phyloP scores from a whole-genome alignment of 53 echinoderm and acorn worm species.

The Crossaster papposus region DNA sequence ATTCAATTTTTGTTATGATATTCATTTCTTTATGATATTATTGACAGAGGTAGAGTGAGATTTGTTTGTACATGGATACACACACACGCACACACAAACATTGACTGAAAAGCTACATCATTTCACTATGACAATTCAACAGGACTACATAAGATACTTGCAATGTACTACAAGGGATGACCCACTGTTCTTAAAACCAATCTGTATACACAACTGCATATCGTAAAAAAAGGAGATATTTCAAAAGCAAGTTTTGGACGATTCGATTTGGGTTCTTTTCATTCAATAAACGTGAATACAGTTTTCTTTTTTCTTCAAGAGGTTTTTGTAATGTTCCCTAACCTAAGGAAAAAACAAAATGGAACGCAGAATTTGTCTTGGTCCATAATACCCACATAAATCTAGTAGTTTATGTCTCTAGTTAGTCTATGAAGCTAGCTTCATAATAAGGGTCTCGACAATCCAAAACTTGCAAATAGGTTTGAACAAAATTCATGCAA shows the following conservation, averaged over 20 bases:
- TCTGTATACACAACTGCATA: slow-evolving; percentile 16
- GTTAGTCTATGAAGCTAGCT: too few relatives aligned
- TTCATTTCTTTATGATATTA: slow-evolving; percentile 57
- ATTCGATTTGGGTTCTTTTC: slow-evolving; percentile 15
- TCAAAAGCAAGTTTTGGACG: background rate
- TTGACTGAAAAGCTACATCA: background rate
- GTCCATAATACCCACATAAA: background rate
- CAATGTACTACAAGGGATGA: background rate
- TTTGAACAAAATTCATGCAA: background rate
- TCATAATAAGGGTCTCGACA: too few relatives aligned
- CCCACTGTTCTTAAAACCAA: background rate
- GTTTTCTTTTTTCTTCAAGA: background rate
- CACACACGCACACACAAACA: slow-evolving; percentile 44
- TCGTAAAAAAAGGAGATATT: background rate
- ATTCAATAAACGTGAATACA: slow-evolving; percentile 18
- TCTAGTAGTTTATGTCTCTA: background rate
- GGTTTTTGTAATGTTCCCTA: background rate
- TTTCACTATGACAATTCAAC: background rate
- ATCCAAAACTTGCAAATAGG: slow-evolving; percentile 22
- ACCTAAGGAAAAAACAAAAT: background rate
- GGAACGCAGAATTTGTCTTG: background rate
- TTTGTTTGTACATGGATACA: slow-evolving; percentile 45
- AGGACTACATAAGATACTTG: background rate
- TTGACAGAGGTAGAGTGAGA: slow-evolving; percentile 62
- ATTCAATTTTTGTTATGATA: slow-evolving; percentile 35